Evolutionary conservation across 2,113 vertebrate genomes (phyloP).

Genomic region (Laticauda laticaudata): DNA sequence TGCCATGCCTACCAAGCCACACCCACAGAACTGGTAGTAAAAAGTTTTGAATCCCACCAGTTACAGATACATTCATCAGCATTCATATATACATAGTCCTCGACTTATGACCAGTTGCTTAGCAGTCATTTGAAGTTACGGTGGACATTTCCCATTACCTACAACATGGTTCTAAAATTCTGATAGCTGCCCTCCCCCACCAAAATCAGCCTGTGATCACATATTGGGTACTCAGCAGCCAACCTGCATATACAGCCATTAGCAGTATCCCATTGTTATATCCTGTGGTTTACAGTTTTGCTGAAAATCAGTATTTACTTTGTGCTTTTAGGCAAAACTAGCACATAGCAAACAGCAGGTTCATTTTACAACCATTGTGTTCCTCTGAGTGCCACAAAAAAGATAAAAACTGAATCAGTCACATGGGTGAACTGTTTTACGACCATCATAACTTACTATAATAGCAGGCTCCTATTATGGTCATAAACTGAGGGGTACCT

Average conservation of each 20-base stretch:
- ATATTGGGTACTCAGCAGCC: too few species aligned
- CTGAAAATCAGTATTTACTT: background rate
- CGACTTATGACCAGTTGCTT: background rate
- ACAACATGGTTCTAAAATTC: background rate
- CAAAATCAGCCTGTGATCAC: background rate
- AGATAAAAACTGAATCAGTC: background rate
- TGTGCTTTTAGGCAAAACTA: background rate
- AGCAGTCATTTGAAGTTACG: background rate
- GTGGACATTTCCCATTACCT: background rate
- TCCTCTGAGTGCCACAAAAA: background rate
- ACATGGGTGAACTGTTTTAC: background rate
- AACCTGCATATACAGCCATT: too few species aligned
- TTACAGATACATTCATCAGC: background rate
- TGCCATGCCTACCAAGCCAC: too few species aligned
- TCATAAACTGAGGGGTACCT: background rate
- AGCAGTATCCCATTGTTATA: too few species aligned
- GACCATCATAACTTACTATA: background rate
- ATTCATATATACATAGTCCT: background rate
- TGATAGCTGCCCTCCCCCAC: background rate
- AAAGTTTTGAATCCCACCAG: too few species aligned
- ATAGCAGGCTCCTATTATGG: background rate
- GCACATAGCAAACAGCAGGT: background rate
- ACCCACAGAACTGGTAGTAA: too few species aligned
- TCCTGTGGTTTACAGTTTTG: too few species aligned
- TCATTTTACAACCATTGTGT: too few species aligned